Evolutionary conservation across 2,888 invertebrate species (phyloP).

Genomic region (Sminthurinus aureus): DNA sequence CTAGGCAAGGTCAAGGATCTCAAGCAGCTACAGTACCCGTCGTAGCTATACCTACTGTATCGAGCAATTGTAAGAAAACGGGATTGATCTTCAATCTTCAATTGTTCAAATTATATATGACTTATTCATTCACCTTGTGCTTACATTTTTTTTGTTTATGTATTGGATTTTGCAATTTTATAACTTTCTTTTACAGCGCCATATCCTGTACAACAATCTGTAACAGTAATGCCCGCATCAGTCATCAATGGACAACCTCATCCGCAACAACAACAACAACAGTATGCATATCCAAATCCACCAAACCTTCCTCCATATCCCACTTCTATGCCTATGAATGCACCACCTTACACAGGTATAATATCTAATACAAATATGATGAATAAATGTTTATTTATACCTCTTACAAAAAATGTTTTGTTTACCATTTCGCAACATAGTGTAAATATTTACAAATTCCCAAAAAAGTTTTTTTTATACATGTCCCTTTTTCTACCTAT

Average conservation of each 20-base stretch:
- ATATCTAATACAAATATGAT: conserved; percentile 3
- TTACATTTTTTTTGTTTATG: no score
- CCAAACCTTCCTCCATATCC: not conserved
- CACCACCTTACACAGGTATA: not conserved
- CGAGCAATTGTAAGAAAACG: no score
- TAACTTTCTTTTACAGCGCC: conserved; percentile 30
- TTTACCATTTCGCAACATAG: not conserved
- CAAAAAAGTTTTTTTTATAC: not conserved
- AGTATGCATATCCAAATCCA: not conserved
- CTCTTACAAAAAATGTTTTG: no score
- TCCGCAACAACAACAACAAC: conserved; percentile 23
- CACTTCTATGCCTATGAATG: not conserved
- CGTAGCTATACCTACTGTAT: no score
- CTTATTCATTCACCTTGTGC: no score
- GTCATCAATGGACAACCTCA: conserved; percentile 16
- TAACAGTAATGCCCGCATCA: conserved; percentile 48
- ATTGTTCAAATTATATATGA: no score
- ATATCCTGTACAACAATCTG: conserved; percentile 54
- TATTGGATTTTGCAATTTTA: no score
- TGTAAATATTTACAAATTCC: not conserved
- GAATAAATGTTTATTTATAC: no score
- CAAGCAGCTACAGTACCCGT: no score
- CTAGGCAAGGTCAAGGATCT: no score
- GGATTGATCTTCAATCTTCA: no score
- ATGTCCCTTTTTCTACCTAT: not conserved